Conservation (phyloP, 2,797 vertebrate genomes). For the Aythya fuligula region DNA sequence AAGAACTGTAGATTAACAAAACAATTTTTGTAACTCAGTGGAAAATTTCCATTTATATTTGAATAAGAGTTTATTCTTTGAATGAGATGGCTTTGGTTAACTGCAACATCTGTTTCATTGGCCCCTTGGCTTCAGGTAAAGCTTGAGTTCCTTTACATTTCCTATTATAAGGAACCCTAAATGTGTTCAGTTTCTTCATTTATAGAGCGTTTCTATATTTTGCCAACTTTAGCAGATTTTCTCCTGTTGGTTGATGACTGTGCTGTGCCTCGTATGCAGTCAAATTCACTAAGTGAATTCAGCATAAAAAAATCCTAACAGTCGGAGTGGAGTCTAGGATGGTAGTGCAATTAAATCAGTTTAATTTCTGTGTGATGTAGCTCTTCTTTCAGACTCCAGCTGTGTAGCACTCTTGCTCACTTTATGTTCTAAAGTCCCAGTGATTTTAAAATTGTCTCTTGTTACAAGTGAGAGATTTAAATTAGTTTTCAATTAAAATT, state of each 20-base stretch:
- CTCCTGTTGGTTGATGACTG: background rate
- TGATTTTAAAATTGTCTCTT: background rate
- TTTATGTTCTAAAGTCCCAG: slow-evolving; percentile 3
- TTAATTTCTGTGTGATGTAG: background rate
- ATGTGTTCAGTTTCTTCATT: background rate
- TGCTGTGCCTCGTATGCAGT: background rate
- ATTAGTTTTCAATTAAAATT: slow-evolving; percentile 7
- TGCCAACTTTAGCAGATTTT: background rate
- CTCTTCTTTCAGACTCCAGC: background rate
- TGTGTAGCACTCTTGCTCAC: background rate
- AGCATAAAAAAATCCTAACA: background rate
- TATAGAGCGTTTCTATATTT: background rate
- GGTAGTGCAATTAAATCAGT: background rate
- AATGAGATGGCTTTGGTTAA: background rate
- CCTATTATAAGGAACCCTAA: background rate
- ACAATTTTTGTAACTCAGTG: background rate
- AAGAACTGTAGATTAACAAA: background rate
- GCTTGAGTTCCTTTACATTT: background rate
- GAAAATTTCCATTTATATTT: background rate
- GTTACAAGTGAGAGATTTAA: background rate
- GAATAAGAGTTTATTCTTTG: background rate
- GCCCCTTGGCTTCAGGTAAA: background rate
- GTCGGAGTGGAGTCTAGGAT: background rate
- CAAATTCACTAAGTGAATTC: background rate
- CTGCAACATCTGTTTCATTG: background rate